Percentiles rank a stretch among this genome's conserved stretches.
Evolutionary conservation across 2,113 vertebrate genomes (phyloP).

Genomic region (Lophotis ruficrista): DNA sequence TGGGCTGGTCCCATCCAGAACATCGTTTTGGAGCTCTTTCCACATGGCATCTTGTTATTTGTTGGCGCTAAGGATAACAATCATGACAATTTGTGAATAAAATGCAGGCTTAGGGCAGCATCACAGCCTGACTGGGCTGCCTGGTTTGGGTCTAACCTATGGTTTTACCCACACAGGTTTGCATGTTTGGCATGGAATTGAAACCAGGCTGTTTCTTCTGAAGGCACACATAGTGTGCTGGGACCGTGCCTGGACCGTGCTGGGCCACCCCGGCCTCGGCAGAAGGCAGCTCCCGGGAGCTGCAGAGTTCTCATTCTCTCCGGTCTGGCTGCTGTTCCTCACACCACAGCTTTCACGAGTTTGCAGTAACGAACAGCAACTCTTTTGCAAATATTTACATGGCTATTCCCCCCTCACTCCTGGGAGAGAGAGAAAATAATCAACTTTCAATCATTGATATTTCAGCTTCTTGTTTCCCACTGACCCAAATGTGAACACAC

Average conservation of each 20-base stretch:
- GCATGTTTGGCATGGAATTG: rapidly evolving
- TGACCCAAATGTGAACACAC: not conserved
- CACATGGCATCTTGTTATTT: rapidly evolving
- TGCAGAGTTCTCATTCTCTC: not conserved
- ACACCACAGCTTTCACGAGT: not conserved
- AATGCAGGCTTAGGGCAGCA: rapidly evolving
- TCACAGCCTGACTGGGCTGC: not conserved
- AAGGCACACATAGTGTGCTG: not conserved
- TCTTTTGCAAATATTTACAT: not conserved
- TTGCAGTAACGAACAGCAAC: not conserved
- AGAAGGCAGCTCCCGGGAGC: not conserved
- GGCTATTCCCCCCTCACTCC: not conserved
- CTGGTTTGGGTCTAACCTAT: rapidly evolving
- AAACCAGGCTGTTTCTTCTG: not conserved
- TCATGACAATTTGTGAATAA: not conserved
- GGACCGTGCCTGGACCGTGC: not conserved
- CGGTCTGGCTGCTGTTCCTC: not conserved
- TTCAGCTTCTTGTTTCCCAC: not conserved
- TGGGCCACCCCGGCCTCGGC: not conserved
- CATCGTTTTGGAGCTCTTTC: rapidly evolving
- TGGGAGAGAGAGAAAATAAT: not conserved
- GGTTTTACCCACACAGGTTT: rapidly evolving
- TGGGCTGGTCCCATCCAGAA: rapidly evolving
- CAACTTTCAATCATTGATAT: not conserved
- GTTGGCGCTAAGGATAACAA: not conserved